Evolutionary conservation across 2,888 invertebrate genomes (phyloP).

Genomic region (Apeira syringaria): DNA sequence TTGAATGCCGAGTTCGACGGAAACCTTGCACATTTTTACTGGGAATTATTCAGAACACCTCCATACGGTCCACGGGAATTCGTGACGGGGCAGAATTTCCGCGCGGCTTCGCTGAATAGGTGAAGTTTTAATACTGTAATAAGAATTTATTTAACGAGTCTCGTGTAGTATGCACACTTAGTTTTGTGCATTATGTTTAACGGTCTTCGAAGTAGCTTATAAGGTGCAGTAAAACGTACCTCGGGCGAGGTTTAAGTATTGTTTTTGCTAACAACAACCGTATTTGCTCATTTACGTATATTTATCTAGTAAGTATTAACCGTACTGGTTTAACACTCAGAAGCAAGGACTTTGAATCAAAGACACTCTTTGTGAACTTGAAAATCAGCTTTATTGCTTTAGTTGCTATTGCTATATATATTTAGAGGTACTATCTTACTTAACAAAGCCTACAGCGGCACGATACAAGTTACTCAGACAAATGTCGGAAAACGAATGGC

Average conservation of each 20-base stretch:
- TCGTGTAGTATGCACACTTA: conserved; percentile 8
- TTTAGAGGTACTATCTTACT: no score
- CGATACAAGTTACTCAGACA: no score
- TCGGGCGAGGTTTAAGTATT: background rate
- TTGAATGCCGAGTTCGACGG: conserved; percentile 36
- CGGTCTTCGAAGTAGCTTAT: conserved; percentile 6
- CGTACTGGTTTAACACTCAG: no score
- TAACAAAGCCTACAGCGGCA: no score
- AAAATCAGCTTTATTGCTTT: no score
- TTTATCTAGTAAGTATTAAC: no score
- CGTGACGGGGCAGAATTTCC: conserved; percentile 8
- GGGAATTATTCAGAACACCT: conserved; percentile 14
- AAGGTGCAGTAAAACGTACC: conserved; percentile 7
- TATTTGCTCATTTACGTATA: background rate
- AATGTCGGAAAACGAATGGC: no score
- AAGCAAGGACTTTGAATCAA: no score
- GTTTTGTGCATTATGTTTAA: conserved; percentile 10
- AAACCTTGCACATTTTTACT: conserved; percentile 35
- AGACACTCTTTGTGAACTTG: no score
- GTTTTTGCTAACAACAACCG: conserved; percentile 7
- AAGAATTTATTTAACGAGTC: conserved; percentile 29
- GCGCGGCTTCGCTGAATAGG: conserved; percentile 19
- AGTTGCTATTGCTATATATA: no score
- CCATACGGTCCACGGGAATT: conserved; percentile 1
- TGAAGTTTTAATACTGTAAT: conserved; percentile 30